Evolutionary conservation across 2,113 vertebrate genomes (phyloP).

Genomic region (Silurus asotus): DNA sequence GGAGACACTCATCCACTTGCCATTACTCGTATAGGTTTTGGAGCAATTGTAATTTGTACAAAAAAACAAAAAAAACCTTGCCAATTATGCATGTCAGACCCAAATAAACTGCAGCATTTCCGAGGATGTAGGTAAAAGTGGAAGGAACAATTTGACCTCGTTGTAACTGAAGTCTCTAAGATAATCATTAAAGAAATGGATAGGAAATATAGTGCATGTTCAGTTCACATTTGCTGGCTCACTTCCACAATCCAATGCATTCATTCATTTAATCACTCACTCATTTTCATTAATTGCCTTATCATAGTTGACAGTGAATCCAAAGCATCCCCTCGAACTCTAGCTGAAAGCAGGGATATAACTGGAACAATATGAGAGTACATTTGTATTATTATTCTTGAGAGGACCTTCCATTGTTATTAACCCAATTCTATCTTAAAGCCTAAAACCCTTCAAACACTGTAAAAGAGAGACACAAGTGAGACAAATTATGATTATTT

Average conservation of each 20-base stretch:
- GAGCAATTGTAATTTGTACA: not conserved
- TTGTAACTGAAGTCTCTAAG: not conserved
- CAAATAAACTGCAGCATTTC: not conserved
- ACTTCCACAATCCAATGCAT: not conserved
- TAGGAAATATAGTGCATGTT: not conserved
- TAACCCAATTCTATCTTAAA: no score
- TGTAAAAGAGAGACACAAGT: no score
- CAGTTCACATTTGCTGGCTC: not conserved
- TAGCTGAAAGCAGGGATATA: not conserved
- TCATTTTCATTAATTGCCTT: not conserved
- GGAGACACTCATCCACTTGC: not conserved
- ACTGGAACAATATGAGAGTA: not conserved
- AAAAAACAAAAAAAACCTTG: not conserved
- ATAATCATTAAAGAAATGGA: not conserved
- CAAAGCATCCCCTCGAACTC: not conserved
- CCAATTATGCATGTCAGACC: not conserved
- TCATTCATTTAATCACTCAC: not conserved
- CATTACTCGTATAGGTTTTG: not conserved
- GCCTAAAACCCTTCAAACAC: no score
- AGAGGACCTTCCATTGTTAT: not conserved
- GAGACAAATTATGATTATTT: no score
- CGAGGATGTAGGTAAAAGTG: not conserved
- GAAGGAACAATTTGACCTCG: not conserved
- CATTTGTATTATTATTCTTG: not conserved
- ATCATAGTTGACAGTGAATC: not conserved